A percentile compares a stretch with the other conserved stretches of the same genome.
These are phyloP conservation scores for Brachynemurus nebulosus DNA, from an alignment of 2,888 invertebrate species.

Conservation along the genomic window DNA sequence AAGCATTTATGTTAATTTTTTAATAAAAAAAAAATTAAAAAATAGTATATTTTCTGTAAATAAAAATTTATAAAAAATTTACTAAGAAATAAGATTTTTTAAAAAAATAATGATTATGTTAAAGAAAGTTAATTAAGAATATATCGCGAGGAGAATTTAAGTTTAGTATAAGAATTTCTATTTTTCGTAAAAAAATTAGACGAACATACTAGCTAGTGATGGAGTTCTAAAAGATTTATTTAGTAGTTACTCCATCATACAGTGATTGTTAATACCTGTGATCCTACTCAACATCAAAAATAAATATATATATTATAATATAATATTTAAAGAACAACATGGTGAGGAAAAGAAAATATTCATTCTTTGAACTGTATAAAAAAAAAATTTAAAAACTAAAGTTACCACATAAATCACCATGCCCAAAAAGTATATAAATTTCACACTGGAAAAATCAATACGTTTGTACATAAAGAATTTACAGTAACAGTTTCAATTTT, in stretches of 20 bases:
- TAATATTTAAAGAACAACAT: too few species aligned
- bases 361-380: too few species aligned
- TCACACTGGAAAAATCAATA: too few species aligned
- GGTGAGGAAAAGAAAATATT: too few species aligned
- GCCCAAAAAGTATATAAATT: too few species aligned
- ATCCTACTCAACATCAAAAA: conserved; percentile 26
- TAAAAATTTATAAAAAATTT: conserved; percentile 1
- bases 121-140: conserved; percentile 3
- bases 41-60: background rate
- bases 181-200: conserved; percentile 8
- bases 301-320: too few species aligned
- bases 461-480: too few species aligned
- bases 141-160: background rate
- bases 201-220: conserved; percentile 5
- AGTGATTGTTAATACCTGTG: conserved; percentile 31
- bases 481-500: too few species aligned
- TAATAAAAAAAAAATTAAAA: background rate
- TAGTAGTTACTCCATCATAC: background rate
- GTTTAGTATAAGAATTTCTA: background rate
- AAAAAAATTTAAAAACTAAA: too few species aligned
- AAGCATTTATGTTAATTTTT: background rate
- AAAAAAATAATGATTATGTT: background rate
- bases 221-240: background rate
- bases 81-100: background rate
- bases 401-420: too few species aligned